Evolutionary conservation across 2,888 invertebrate species (phyloP), one percentile per base, ranked within the genome.

Genomic region (Synanthedon myopaeformis): DNA sequence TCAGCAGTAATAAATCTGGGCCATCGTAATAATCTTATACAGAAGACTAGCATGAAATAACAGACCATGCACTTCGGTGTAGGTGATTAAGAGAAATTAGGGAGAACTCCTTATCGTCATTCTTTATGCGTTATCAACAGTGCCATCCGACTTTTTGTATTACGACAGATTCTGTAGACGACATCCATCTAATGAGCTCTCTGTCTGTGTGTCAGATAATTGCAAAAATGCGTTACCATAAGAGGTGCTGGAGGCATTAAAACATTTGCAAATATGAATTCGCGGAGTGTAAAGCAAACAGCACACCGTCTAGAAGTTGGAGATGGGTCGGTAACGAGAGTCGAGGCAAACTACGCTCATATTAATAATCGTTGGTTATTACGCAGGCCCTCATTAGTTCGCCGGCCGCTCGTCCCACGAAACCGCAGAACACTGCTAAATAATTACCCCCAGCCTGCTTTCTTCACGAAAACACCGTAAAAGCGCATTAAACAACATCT

Each of bases 401-500:
- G 66, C 69, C 70, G 68, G 70, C 75, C 74, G 75, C 75, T 79
- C 74, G 76, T 69, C 71, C 69, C 68, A 76, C 71, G 68, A 81
- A 83, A 85, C 86, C 85, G 75, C 86, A 86, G 71, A 82, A 79
- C 83, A 81, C 79, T 75, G 82, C 81, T 76, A 79, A 85, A 85
- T 84, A 86, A 86, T 85, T 85, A 85, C 76, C 76, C 69, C 59
- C 66, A 63, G 70, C 71, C 72, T 70, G 77, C 79, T 82, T 80
- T 82, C 83, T 79, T 82, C 80, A 78, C 81, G 79, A 85, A 84
- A 81, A 79, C 78, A 82, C 76, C 75, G 76, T 74, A 82, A 79
- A 72, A 72, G 70, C 67, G 67, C 69, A 76, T 82, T 78, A 80
- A 79, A 77, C 67, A 75, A 74, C 79, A 72, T 75, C 76, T 79